phyloP scores from a whole-genome alignment of 2,797 vertebrate species.

The Xiphophorus birchmanni region DNA sequence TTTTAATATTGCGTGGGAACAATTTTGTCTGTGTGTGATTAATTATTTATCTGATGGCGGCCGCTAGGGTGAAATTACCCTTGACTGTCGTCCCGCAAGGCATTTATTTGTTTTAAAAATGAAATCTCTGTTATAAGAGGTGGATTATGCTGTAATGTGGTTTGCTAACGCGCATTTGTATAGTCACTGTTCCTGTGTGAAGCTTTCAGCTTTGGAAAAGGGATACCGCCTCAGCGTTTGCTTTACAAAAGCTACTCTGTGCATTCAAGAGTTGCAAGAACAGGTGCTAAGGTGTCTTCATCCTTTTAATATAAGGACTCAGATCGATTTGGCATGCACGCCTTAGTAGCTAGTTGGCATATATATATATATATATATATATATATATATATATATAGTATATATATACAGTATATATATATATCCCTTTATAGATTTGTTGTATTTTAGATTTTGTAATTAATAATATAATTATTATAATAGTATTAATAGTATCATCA shows the following conservation, averaged over 20 bases:
- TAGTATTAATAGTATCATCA: too few species aligned
- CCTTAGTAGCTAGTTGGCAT: background rate
- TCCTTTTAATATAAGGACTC: background rate
- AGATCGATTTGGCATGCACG: constrained; percentile 9
- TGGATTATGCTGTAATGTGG: background rate
- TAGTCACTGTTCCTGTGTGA: constrained; percentile 24
- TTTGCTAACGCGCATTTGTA: background rate
- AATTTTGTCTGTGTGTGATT: constrained; percentile 27
- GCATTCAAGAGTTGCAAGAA: background rate
- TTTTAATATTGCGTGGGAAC: constrained; percentile 14
- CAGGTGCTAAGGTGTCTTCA: constrained; percentile 23
- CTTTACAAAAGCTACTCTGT: background rate
- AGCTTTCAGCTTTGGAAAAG: background rate
- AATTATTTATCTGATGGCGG: constrained; percentile 47
- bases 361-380: too few species aligned
- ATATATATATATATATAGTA: too few species aligned
- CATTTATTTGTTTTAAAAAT: constrained; percentile 17
- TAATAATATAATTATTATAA: too few species aligned
- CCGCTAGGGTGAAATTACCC: constrained; percentile 56
- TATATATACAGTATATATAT: too few species aligned
- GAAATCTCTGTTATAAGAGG: background rate
- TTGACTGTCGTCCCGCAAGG: constrained; percentile 45
- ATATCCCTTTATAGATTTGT: too few species aligned
- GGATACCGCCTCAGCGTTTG: background rate
- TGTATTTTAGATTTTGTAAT: too few species aligned